A percentile compares a stretch with the other conserved stretches of the same genome.
These are phyloP conservation scores for Trichonephila clavata DNA, from an alignment of 1,140 invertebrate species.

Conservation along the genomic window DNA sequence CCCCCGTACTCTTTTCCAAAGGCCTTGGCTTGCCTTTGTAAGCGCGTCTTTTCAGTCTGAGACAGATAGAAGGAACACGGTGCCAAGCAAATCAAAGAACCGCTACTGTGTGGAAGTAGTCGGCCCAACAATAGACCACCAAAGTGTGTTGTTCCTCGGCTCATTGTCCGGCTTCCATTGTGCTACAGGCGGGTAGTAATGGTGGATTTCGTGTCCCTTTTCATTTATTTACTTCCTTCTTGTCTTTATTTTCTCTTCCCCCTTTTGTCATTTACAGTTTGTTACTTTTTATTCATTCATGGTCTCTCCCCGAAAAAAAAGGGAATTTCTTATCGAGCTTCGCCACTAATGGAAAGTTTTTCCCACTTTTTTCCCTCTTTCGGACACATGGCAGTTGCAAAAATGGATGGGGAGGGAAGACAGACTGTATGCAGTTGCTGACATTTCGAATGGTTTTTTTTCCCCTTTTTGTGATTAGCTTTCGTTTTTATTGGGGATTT, in stretches of 20 bases:
- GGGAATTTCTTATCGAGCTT: slow-evolving; percentile 44
- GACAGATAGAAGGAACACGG: background rate
- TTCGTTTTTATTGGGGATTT: too few species aligned
- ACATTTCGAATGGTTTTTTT: too few species aligned
- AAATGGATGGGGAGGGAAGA: too few species aligned
- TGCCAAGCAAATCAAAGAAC: slow-evolving; percentile 60
- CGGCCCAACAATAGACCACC: slow-evolving; percentile 44
- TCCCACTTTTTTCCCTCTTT: background rate
- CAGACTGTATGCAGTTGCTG: too few species aligned
- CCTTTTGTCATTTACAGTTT: slow-evolving; percentile 69
- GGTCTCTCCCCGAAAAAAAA: background rate
- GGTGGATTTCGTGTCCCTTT: slow-evolving; percentile 59
- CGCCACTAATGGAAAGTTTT: slow-evolving; percentile 55
- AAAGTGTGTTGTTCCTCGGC: slow-evolving; percentile 42
- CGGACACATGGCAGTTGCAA: too few species aligned
- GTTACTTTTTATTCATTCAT: slow-evolving; percentile 73
- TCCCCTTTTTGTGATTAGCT: too few species aligned
- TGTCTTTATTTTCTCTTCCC: slow-evolving; percentile 52
- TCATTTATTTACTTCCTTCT: slow-evolving; percentile 67
- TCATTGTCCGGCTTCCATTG: slow-evolving; percentile 68
- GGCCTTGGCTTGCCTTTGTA: slow-evolving; percentile 2
- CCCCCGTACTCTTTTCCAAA: slow-evolving; percentile 5
- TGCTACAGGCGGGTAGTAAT: slow-evolving; percentile 43
- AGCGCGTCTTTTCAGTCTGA: slow-evolving; percentile 36
- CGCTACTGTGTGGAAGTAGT: slow-evolving; percentile 33